Conservation (phyloP, 2,113 vertebrate species). For the Glaucidium brasilianum region DNA sequence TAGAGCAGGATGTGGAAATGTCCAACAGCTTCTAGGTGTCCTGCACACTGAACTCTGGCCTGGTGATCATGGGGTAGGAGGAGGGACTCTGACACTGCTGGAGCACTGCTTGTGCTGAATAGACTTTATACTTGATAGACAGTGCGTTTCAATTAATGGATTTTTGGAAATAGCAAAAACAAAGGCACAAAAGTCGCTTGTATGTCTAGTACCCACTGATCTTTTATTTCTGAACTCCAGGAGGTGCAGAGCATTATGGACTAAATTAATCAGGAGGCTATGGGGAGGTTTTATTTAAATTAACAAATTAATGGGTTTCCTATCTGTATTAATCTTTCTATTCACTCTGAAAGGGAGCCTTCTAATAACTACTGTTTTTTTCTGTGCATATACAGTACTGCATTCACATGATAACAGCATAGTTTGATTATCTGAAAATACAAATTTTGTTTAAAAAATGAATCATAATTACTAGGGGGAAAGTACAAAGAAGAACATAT, state of each 20-base stretch:
- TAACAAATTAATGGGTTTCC: constrained; percentile 3
- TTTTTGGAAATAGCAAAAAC: background rate
- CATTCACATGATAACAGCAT: background rate
- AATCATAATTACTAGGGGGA: background rate
- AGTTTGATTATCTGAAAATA: background rate
- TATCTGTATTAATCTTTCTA: background rate
- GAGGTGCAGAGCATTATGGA: background rate
- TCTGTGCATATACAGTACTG: background rate
- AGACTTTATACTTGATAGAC: background rate
- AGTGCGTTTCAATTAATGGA: background rate
- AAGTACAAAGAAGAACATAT: background rate
- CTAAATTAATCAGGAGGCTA: background rate
- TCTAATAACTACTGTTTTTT: constrained; percentile 2
- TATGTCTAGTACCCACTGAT: background rate
- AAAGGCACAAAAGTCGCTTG: background rate
- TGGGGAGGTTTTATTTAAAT: background rate
- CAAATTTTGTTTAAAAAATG: background rate
- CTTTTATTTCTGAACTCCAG: background rate
- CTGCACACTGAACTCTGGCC: background rate
- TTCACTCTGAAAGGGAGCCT: background rate
- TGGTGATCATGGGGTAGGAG: background rate
- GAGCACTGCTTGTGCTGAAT: background rate
- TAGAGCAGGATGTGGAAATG: background rate
- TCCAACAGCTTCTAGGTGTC: background rate
- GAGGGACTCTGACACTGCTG: background rate